These are phyloP conservation scores for Diarsia mendica DNA, from an alignment of 2,888 invertebrate species.

Conservation along the genomic window DNA sequence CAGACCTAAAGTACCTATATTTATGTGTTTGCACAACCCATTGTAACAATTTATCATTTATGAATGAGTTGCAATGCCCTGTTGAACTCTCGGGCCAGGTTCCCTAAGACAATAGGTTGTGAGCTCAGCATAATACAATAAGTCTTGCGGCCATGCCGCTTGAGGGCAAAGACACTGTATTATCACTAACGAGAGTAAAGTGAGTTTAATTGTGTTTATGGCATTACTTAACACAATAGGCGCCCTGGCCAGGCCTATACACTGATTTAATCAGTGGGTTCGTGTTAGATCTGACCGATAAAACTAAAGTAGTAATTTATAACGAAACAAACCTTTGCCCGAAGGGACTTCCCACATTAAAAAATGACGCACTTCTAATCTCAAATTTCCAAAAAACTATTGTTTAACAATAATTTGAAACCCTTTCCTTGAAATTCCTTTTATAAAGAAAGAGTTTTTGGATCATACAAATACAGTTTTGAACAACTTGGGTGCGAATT, in stretches of 20 bases:
- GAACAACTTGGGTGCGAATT: background rate
- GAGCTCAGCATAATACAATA: conserved; percentile 71
- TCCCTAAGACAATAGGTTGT: conserved; percentile 62
- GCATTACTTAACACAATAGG: conserved; percentile 84
- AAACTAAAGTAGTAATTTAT: conserved; percentile 25
- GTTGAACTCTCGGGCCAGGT: conserved; percentile 53
- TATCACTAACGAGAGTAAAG: conserved; percentile 88
- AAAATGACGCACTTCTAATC: background rate
- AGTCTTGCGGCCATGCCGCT: conserved; percentile 64
- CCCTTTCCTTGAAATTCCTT: no score
- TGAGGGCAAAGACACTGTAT: conserved; percentile 86
- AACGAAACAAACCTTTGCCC: background rate
- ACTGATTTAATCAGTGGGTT: conserved; percentile 63
- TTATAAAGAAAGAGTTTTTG: background rate
- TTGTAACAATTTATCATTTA: conserved; percentile 64
- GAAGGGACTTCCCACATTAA: background rate
- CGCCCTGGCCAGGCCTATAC: conserved; percentile 67
- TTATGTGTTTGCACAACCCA: conserved; percentile 61
- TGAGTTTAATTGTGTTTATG: conserved; percentile 89
- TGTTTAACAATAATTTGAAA: background rate
- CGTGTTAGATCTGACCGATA: conserved; percentile 56
- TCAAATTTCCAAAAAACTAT: no score
- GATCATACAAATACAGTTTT: background rate
- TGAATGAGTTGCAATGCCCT: conserved; percentile 61
- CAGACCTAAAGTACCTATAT: conserved; percentile 18